Evolutionary conservation across 2,113 vertebrate genomes (phyloP).

Genomic region (Mola mola): DNA sequence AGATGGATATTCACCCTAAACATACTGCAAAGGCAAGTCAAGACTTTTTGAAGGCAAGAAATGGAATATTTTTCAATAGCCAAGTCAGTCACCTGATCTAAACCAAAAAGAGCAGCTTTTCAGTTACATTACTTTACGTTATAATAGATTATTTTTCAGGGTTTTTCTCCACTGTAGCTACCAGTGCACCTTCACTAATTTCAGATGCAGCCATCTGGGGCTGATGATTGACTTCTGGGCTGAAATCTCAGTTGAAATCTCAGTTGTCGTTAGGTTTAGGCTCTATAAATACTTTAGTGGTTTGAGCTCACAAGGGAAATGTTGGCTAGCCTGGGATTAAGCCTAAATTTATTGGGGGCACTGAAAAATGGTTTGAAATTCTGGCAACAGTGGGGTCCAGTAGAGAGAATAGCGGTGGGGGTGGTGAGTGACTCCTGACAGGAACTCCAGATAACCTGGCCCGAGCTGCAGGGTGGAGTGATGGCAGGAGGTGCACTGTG

Average conservation of each 20-base stretch:
- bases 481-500: constrained; percentile 44
- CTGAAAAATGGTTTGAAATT: background rate
- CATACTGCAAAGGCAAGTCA: too few species aligned
- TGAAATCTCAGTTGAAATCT: too few species aligned
- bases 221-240: background rate
- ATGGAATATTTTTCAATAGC: too few species aligned
- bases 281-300: background rate
- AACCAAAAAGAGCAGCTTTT: too few species aligned
- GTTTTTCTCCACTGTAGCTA: too few species aligned
- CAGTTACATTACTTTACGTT: too few species aligned
- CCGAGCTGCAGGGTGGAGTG: constrained; percentile 37
- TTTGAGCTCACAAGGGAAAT: background rate
- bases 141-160: too few species aligned
- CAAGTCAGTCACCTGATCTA: too few species aligned
- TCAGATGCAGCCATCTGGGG: background rate
- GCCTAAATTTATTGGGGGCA: background rate
- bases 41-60: too few species aligned
- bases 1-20: too few species aligned
- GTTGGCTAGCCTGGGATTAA: background rate
- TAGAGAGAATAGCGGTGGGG: constrained; percentile 14
- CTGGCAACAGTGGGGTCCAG: constrained; percentile 15
- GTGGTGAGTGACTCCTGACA: constrained; percentile 26
- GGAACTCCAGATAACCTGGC: constrained; percentile 39
- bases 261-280: background rate
- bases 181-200: too few species aligned